These are phyloP conservation scores for Unio delphinus DNA, from an alignment of 2,888 invertebrate genomes.

Conservation along the genomic window DNA sequence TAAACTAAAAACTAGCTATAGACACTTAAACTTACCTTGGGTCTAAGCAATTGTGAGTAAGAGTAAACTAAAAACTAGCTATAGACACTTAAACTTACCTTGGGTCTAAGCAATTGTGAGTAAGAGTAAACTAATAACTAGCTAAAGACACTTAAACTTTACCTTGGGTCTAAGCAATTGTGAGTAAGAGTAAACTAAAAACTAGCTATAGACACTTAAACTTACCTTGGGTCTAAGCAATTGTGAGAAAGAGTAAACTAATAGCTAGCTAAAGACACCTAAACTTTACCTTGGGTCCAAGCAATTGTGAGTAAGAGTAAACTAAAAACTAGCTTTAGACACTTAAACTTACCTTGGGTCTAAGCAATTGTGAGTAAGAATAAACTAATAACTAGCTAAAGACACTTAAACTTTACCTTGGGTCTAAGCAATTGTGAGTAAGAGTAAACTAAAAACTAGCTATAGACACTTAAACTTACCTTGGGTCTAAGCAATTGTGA, in stretches of 20 bases:
- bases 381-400: no score
- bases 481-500: conserved; percentile 74
- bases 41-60: conserved; percentile 73
- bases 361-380: conserved; percentile 71
- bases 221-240: conserved; percentile 75
- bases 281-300: conserved; percentile 76
- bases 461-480: no score
- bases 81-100: conserved; percentile 4
- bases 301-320: conserved; percentile 68
- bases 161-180: conserved; percentile 74
- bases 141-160: no score
- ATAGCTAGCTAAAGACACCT: no score
- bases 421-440: conserved; percentile 73
- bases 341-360: conserved; percentile 74
- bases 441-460: no score
- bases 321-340: no score
- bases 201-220: no score
- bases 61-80: no score
- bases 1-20: no score
- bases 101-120: conserved; percentile 74
- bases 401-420: no score
- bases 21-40: conserved; percentile 71
- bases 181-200: conserved; percentile 51
- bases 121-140: conserved; percentile 16
- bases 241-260: conserved; percentile 61